Evolutionary conservation across 2,113 vertebrate species (phyloP), one percentile per base, ranked within the genome.

Genomic region (Pholis gunnellus): DNA sequence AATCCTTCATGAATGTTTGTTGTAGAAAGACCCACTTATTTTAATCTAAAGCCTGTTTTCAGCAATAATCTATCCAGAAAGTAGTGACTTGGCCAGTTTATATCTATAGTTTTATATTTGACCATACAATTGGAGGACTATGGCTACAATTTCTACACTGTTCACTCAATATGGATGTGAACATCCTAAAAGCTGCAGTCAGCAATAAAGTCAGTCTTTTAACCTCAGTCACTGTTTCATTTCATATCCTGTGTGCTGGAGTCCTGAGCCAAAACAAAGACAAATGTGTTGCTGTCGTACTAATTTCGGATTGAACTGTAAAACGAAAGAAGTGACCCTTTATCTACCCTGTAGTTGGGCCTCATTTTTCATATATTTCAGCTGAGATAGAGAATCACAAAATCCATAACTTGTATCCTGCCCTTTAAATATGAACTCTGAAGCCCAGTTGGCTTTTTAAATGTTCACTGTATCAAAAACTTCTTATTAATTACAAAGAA

Each of bases 141-240:
- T 46, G 25, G 18, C 25, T 34, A 34, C 13, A 5, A n/a, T 64
- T 17, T 64, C 50, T 22, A 20, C 50, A 9, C 50, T 3, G 50
- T 52, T 52, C 20, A 22, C 50, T 52, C 50, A 9, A 60, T 73
- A 46, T 60, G 25, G 56, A 60, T 20, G 8, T 31, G 25, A 60
- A 63, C 29, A 48, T 27, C 40, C 72, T 75, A 3, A 52, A 52
- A 64, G 44, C 22, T 75, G 22, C 25, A 27, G 29, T 66, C 61
- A 56, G 63, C 36, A 40, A 22, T 38, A 75, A 54, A 54, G 60
- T 75, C 46, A 65, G 46, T 34, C 38, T 10, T 76, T 76, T 76
- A 66, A 56, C 34, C 46, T 52, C 22, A 38, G 31, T 65, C 5
- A 27, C 50, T 0, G 38, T n/a, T 67, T 67, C 11, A 44, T 77